phyloP scores from a whole-genome alignment of 2,113 vertebrate species.

The Cepphus grylle region DNA sequence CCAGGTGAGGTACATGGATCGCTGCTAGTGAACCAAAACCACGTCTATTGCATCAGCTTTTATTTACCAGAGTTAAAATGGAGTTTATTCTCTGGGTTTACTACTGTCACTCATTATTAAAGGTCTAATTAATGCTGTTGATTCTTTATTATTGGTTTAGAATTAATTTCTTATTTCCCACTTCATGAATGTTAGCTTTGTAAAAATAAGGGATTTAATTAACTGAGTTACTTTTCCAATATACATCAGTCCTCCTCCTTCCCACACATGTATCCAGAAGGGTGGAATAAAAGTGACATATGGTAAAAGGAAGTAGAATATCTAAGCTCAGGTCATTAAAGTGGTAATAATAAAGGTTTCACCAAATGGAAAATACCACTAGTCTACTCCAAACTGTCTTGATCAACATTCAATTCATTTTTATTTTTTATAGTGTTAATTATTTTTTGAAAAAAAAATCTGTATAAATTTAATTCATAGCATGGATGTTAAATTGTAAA shows the following conservation, averaged over 20 bases:
- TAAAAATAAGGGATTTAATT: conserved; percentile 3
- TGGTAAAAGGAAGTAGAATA: not conserved
- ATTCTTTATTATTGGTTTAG: conserved; percentile 4
- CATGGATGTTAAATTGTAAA: conserved; percentile 7
- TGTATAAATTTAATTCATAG: not conserved
- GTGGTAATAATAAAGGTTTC: not conserved
- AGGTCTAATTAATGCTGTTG: not conserved
- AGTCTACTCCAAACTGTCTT: not conserved
- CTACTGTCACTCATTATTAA: not conserved
- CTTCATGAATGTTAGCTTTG: not conserved
- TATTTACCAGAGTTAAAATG: not conserved
- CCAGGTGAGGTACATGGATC: not conserved
- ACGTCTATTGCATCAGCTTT: not conserved
- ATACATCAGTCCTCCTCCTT: not conserved
- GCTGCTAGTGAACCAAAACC: not conserved
- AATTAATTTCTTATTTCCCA: not conserved
- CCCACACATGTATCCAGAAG: not conserved
- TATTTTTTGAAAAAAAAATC: not conserved
- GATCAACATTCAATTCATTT: conserved; percentile 5
- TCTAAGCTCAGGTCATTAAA: not conserved
- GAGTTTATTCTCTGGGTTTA: not conserved
- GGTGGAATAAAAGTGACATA: not conserved
- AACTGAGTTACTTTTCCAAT: not conserved
- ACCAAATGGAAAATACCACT: not conserved
- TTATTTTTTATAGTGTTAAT: conserved; percentile 30